phyloP scores from a whole-genome alignment of 2,797 vertebrate species.

The Eremophila alpestris region DNA sequence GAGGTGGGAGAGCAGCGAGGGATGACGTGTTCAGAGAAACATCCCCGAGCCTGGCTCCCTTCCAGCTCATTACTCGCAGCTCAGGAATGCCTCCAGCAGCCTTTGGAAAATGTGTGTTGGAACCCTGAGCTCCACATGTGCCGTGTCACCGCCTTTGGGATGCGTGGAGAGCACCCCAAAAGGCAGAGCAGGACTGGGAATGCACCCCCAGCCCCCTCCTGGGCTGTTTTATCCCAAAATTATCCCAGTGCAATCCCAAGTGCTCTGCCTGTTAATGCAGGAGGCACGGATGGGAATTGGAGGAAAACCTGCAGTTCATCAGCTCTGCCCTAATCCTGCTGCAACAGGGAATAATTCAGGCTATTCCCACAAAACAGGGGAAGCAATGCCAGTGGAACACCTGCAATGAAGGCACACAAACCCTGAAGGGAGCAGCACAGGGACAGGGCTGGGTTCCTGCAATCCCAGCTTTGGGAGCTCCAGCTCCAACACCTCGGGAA shows the following conservation, averaged over 20 bases:
- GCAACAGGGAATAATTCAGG: neutral
- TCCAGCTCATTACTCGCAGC: constrained; percentile 14
- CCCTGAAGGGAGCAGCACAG: neutral
- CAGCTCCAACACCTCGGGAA: fast-evolving
- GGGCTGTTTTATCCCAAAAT: neutral
- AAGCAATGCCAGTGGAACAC: neutral
- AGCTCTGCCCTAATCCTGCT: neutral
- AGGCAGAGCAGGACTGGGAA: neutral
- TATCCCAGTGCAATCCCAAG: neutral
- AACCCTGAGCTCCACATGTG: constrained; percentile 24
- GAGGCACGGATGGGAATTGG: fast-evolving
- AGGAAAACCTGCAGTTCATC: neutral
- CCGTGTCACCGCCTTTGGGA: neutral
- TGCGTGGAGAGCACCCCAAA: fast-evolving
- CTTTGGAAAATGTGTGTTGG: constrained; percentile 18
- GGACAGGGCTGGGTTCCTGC: neutral
- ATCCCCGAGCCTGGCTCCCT: constrained; percentile 31
- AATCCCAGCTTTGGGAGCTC: fast-evolving
- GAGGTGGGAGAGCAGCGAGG: constrained; percentile 5
- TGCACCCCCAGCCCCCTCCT: fast-evolving
- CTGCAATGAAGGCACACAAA: neutral
- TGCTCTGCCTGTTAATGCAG: too few relatives aligned
- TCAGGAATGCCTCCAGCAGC: constrained; percentile 27
- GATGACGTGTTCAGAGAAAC: constrained; percentile 30
- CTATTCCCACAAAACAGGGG: neutral